A percentile compares a stretch with the other conserved stretches of the same genome.
Evolutionary conservation across 2,888 invertebrate species (phyloP).

Genomic region (Mythimna lalbum): DNA sequence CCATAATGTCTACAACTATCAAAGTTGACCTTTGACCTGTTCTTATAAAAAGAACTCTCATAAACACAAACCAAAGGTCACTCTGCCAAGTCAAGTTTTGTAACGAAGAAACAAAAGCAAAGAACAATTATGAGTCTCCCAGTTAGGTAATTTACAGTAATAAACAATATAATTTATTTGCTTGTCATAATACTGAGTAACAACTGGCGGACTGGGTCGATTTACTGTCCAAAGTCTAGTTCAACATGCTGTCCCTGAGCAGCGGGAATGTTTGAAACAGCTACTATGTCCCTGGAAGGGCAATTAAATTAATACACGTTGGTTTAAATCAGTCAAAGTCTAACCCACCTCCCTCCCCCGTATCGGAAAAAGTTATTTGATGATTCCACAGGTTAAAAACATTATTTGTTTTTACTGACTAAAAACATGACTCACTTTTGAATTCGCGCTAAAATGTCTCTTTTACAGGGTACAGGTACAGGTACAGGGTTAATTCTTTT

Average conservation of each 20-base stretch:
- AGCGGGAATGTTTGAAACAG: no score
- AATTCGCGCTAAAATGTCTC: no score
- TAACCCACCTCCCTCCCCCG: no score
- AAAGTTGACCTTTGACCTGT: constrained; percentile 6
- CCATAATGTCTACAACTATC: not conserved
- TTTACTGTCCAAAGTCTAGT: constrained; percentile 38
- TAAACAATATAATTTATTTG: constrained; percentile 11
- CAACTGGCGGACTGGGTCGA: constrained; percentile 10
- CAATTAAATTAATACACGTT: no score
- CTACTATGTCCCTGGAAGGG: no score
- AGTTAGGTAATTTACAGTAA: constrained; percentile 6
- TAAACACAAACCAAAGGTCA: constrained; percentile 23
- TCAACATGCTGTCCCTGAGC: constrained; percentile 6
- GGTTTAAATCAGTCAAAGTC: no score
- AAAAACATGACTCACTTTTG: no score
- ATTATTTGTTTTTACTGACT: no score
- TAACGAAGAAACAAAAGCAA: constrained; percentile 14
- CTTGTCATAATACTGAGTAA: constrained; percentile 25
- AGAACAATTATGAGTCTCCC: not conserved
- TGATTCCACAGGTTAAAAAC: no score
- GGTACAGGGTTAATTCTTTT: no score
- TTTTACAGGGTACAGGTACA: no score
- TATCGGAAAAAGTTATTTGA: no score
- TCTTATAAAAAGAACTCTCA: not conserved
- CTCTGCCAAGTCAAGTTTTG: not conserved